Percentiles rank a stretch among this genome's conserved stretches.
phyloP scores from a whole-genome alignment of 2,797 vertebrate genomes.

The Sebastes baramenuke region DNA sequence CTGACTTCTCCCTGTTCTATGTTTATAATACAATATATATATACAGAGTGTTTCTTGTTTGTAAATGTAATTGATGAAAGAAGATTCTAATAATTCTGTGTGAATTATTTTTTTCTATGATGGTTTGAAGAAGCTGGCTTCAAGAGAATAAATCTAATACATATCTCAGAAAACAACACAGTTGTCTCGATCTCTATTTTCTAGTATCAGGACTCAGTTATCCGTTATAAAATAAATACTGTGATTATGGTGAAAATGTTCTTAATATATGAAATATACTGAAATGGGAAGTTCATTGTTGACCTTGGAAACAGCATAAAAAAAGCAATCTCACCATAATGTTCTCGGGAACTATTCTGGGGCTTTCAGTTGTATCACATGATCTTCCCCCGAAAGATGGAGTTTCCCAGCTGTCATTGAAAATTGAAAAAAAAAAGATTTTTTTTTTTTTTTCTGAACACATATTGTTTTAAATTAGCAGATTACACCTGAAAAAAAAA shows the following conservation, averaged over 20 bases:
- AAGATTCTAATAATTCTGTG: slow-evolving; percentile 16
- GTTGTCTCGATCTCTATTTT: not conserved
- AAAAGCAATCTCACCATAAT: not conserved
- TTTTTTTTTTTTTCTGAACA: no score
- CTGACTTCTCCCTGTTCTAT: slow-evolving; percentile 24
- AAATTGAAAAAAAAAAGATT: not conserved
- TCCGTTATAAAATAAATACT: not conserved
- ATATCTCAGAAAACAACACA: slow-evolving; percentile 25
- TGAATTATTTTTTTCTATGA: slow-evolving; percentile 53
- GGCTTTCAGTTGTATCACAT: not conserved
- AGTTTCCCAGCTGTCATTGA: not conserved
- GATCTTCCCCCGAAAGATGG: not conserved
- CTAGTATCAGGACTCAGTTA: not conserved
- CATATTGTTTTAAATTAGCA: not conserved
- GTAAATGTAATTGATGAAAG: slow-evolving; percentile 27
- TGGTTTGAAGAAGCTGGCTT: slow-evolving; percentile 74
- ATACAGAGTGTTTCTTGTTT: slow-evolving; percentile 4
- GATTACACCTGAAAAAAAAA: not conserved
- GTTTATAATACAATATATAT: not conserved
- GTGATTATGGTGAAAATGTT: not conserved
- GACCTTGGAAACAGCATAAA: not conserved
- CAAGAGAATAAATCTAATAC: slow-evolving; percentile 68
- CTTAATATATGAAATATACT: not conserved
- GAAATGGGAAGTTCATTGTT: not conserved
- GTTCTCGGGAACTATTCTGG: not conserved